These are phyloP conservation scores for Chiloscyllium plagiosum DNA, from an alignment of 2,113 vertebrate genomes.

Conservation along the genomic window DNA sequence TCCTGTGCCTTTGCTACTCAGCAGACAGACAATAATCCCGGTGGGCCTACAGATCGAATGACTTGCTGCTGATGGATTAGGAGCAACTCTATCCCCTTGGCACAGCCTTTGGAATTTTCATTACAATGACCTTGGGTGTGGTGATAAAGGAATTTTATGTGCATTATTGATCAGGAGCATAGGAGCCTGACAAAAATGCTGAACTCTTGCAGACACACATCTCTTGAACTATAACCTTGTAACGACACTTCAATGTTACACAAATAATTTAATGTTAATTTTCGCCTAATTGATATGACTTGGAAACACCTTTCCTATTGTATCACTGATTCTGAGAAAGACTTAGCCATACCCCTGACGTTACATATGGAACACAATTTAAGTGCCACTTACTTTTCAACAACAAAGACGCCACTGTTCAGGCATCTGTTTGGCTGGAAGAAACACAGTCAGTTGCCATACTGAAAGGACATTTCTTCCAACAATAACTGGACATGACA, in stretches of 20 bases:
- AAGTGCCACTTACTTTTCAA: constrained; percentile 50
- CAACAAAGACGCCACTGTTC: constrained; percentile 62
- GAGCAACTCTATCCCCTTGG: constrained; percentile 80
- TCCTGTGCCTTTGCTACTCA: constrained; percentile 38
- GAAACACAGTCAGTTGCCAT: constrained; percentile 60
- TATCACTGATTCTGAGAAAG: constrained; percentile 45
- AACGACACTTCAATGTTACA: no score
- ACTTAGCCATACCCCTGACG: constrained; percentile 47
- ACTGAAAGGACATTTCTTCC: constrained; percentile 47
- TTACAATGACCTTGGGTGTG: constrained; percentile 89
- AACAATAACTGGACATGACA: constrained; percentile 40
- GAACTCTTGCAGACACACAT: background rate
- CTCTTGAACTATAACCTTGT: background rate
- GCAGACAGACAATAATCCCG: constrained; percentile 57
- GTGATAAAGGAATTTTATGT: constrained; percentile 68
- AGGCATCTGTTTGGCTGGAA: constrained; percentile 51
- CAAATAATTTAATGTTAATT: background rate
- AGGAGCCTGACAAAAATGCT: background rate
- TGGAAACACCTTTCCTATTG: constrained; percentile 47
- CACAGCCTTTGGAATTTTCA: constrained; percentile 80
- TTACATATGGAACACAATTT: constrained; percentile 53
- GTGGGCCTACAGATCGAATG: constrained; percentile 64
- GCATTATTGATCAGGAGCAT: constrained; percentile 48
- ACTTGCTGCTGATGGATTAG: constrained; percentile 72
- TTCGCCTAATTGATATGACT: constrained; percentile 39